Conservation (phyloP, 2,113 vertebrate species). For the Verasper variegatus region DNA sequence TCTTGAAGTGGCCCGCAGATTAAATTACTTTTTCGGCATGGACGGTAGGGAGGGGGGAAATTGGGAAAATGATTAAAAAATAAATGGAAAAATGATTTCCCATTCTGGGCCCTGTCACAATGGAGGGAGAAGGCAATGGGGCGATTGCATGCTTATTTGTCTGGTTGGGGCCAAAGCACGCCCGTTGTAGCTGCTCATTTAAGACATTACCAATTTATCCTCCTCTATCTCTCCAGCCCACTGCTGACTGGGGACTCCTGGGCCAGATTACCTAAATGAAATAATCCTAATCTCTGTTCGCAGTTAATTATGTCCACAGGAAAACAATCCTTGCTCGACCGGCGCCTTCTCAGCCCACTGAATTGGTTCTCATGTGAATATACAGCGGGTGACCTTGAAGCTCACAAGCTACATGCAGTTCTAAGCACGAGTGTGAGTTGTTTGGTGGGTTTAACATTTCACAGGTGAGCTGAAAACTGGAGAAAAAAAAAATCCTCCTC, state of each 20-base stretch:
- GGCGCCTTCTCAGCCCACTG: slow-evolving; percentile 33
- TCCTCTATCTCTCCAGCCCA: slow-evolving; percentile 58
- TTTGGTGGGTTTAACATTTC: not conserved
- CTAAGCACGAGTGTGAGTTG: not conserved
- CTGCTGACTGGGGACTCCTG: slow-evolving; percentile 63
- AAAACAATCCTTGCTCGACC: slow-evolving; percentile 60
- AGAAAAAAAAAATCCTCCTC: not conserved
- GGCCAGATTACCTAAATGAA: slow-evolving; percentile 76
- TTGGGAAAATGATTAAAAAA: slow-evolving; percentile 76
- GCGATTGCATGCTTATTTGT: slow-evolving; percentile 70
- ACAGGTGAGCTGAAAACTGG: not conserved
- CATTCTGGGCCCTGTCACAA: slow-evolving; percentile 66
- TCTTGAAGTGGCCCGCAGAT: slow-evolving; percentile 68
- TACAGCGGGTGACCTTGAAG: slow-evolving; percentile 66
- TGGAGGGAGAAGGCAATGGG: slow-evolving; percentile 65
- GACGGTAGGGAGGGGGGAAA: slow-evolving; percentile 41
- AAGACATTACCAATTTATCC: slow-evolving; percentile 68
- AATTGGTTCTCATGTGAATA: slow-evolving; percentile 33
- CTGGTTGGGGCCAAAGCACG: slow-evolving; percentile 55
- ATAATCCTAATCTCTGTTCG: slow-evolving; percentile 74
- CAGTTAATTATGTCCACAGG: slow-evolving; percentile 71
- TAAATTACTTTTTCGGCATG: slow-evolving; percentile 67
- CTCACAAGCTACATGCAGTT: not conserved
- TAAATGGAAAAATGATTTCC: slow-evolving; percentile 76
- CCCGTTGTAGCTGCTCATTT: slow-evolving; percentile 65